Evolutionary conservation across 2,113 vertebrate genomes (phyloP).

Genomic region (Corythaixoides concolor): DNA sequence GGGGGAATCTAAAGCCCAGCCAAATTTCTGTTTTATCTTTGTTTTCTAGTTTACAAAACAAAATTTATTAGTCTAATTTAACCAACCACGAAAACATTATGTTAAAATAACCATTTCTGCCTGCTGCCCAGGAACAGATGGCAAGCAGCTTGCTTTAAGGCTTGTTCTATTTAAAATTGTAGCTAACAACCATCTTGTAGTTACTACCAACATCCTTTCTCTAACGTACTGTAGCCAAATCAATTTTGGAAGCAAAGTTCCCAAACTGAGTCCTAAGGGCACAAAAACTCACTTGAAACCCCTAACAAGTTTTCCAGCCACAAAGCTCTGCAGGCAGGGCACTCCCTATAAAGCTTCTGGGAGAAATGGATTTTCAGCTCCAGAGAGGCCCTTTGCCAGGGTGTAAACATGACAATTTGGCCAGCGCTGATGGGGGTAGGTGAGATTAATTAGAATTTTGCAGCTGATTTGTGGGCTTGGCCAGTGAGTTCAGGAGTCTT

Average conservation of each 20-base stretch:
- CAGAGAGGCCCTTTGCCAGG: background rate
- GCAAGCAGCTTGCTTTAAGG: background rate
- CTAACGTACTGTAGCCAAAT: background rate
- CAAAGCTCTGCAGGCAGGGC: background rate
- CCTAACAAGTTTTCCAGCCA: background rate
- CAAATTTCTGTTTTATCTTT: background rate
- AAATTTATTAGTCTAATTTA: background rate
- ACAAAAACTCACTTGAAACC: background rate
- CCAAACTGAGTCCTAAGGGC: background rate
- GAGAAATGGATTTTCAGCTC: background rate
- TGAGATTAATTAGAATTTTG: background rate
- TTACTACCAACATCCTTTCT: background rate
- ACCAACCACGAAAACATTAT: background rate
- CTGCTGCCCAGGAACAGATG: background rate
- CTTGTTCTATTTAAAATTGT: background rate
- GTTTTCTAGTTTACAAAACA: background rate
- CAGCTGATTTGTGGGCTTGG: background rate
- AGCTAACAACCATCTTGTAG: background rate
- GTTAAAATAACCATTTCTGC: background rate
- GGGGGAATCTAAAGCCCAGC: background rate
- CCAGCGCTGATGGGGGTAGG: background rate
- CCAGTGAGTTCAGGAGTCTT: background rate
- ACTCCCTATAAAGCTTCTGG: background rate
- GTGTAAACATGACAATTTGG: accelerated
- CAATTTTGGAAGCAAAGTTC: background rate